A percentile compares a stretch with the other conserved stretches of the same genome.
Evolutionary conservation across 2,888 invertebrate genomes (phyloP).

Genomic region (Drosophila kuntzei): DNA sequence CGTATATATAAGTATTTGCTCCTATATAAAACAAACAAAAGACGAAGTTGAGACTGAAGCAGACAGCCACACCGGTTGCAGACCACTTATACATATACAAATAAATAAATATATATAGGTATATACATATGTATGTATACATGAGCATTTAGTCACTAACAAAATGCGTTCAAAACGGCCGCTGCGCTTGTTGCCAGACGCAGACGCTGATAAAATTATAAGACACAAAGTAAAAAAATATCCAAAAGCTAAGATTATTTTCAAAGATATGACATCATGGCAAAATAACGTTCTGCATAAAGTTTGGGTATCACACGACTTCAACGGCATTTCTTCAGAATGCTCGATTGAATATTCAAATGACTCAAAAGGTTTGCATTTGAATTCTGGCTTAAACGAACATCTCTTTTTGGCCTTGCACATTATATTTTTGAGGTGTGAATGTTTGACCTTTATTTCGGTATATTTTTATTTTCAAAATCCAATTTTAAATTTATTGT

Average conservation of each 20-base stretch:
- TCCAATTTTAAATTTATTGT: slow-evolving; percentile 31
- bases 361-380: slow-evolving; percentile 51
- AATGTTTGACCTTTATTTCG: slow-evolving; percentile 23
- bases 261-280: slow-evolving; percentile 68
- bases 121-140: slow-evolving; percentile 6
- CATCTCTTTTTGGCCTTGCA: slow-evolving; percentile 49
- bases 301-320: slow-evolving; percentile 17
- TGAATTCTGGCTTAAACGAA: slow-evolving; percentile 19
- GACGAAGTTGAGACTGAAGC: slow-evolving; percentile 45
- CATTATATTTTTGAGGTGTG: slow-evolving; percentile 27
- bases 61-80: slow-evolving; percentile 71
- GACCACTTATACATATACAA: slow-evolving; percentile 32
- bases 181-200: slow-evolving; percentile 56
- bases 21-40: slow-evolving; percentile 72
- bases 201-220: slow-evolving; percentile 61
- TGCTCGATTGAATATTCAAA: slow-evolving; percentile 41
- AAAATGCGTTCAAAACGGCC: slow-evolving; percentile 76
- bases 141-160: slow-evolving; percentile 56
- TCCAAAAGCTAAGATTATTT: slow-evolving; percentile 26
- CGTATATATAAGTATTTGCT: slow-evolving; percentile 21
- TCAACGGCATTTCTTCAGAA: slow-evolving; percentile 67
- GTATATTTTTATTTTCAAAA: slow-evolving; percentile 6
- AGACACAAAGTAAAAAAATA: slow-evolving; percentile 21
- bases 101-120: slow-evolving; percentile 12
- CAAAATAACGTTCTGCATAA: slow-evolving; percentile 53